Conservation (phyloP, 2,797 vertebrate species). For the Syngnathus acus region DNA sequence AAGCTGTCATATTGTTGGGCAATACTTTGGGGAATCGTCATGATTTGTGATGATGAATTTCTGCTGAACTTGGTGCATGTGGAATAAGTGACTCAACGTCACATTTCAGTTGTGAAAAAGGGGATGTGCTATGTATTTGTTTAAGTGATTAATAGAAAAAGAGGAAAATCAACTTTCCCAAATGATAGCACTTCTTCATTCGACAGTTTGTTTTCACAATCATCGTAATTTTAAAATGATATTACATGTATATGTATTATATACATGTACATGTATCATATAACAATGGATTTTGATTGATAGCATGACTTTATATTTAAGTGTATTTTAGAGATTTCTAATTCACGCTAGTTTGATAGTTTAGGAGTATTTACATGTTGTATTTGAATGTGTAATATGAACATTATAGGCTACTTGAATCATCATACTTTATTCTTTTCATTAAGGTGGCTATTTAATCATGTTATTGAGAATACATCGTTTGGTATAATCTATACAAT, state of each 20-base stretch:
- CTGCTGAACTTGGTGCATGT: neutral
- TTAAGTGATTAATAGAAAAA: neutral
- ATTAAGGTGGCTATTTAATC: too few species aligned
- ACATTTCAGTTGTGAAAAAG: slow-evolving; percentile 8
- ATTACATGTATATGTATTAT: neutral
- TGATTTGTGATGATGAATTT: neutral
- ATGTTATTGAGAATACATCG: too few species aligned
- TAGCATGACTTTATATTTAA: neutral
- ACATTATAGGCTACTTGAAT: too few species aligned
- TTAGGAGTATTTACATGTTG: neutral
- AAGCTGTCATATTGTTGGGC: neutral
- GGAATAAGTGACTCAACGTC: slow-evolving; percentile 23
- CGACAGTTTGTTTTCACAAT: too few species aligned
- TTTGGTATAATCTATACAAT: neutral
- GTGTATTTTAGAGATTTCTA: neutral
- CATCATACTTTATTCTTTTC: too few species aligned
- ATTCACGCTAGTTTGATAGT: neutral
- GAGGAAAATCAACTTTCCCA: neutral
- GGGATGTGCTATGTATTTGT: neutral
- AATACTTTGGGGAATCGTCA: neutral
- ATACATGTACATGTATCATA: too few species aligned
- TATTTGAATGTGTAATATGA: too few species aligned
- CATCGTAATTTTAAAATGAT: too few species aligned
- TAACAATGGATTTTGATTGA: neutral
- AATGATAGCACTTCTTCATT: neutral